Base-by-base conservation (phyloP, 1,140 invertebrate species). In the Armadillidium nasatum region DNA sequence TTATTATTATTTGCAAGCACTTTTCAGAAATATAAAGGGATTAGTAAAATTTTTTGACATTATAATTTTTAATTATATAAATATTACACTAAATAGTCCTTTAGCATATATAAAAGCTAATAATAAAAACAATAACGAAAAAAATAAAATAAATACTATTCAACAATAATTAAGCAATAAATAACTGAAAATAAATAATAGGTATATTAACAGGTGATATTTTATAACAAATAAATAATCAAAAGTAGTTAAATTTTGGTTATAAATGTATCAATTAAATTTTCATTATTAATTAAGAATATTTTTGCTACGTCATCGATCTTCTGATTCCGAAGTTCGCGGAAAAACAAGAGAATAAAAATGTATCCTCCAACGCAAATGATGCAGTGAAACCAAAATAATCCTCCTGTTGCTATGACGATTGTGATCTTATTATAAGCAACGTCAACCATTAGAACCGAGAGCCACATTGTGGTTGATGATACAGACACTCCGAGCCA, bases 351-450 rank as follows among this genome's bases (percentile, higher is more conserved):
- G 10, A 81, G 75, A 19, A 81, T 69, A 75, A 81, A 81, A 44
- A 81, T 81, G 77, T 81, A 81, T 13, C 80, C 80, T 46, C 43
- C 77, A 10, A 81, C 80, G 71, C 80, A 81, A 15, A 79, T 76
- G 10, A 81, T 77, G 71, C 80, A 81, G 60, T 81, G 80, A 67
- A 81, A 77, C 80, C 80, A 81, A 72, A 81, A 81, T 60, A 81
- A 76, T 15, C 80, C 80, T 0, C 80, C 80, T 2, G 80, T 81
- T 66, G 78, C 75, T 60, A 81, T 77, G 7, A 75, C 77, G 11
- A 77, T 45, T 21, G 74, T 75, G 22, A 81, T 72, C 33, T 73
- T 72, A 66, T 81, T 77, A 54, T 76, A 78, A n/a, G 78, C 9
- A 13, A 77, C 75, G 50, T 81, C 79, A 11, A 79, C 80, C 19